Conservation (phyloP, 2,888 invertebrate genomes). For the Cantharis lateralis region DNA sequence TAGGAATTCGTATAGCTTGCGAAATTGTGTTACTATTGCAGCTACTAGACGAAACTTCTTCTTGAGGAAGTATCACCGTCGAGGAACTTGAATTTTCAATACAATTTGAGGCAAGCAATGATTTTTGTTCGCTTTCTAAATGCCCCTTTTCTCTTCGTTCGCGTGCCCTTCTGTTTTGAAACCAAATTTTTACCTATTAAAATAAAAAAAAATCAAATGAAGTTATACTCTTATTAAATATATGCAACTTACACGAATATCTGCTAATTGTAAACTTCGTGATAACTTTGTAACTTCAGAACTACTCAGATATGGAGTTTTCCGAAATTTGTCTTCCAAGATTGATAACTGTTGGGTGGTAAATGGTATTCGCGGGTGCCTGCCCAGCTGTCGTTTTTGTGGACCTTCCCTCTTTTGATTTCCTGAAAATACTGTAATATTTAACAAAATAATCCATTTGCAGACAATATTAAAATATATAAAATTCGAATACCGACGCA, state of each 20-base stretch:
- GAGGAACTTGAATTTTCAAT: background rate
- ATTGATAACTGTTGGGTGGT: conserved; percentile 69
- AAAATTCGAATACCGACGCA: no score
- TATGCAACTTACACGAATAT: conserved; percentile 64
- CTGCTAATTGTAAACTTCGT: conserved; percentile 65
- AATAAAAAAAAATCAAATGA: background rate
- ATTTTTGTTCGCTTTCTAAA: conserved; percentile 43
- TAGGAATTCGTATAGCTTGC: background rate
- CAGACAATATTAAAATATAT: no score
- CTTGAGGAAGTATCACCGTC: background rate
- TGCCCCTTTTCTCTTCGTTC: conserved; percentile 65
- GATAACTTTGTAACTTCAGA: conserved; percentile 69
- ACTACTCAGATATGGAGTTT: conserved; percentile 71
- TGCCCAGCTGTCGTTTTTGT: conserved; percentile 63
- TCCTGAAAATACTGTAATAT: conserved; percentile 39
- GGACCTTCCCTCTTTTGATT: conserved; percentile 52
- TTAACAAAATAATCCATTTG: background rate
- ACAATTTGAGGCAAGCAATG: background rate
- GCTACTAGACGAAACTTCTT: background rate
- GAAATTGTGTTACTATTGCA: background rate
- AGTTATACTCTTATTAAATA: no score
- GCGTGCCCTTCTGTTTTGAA: conserved; percentile 79
- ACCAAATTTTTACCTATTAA: conserved; percentile 70
- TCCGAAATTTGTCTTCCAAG: conserved; percentile 70
- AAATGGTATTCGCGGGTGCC: conserved; percentile 76